Evolutionary conservation across 2,888 invertebrate genomes (phyloP).

Genomic region (Nymphalis c-album): DNA sequence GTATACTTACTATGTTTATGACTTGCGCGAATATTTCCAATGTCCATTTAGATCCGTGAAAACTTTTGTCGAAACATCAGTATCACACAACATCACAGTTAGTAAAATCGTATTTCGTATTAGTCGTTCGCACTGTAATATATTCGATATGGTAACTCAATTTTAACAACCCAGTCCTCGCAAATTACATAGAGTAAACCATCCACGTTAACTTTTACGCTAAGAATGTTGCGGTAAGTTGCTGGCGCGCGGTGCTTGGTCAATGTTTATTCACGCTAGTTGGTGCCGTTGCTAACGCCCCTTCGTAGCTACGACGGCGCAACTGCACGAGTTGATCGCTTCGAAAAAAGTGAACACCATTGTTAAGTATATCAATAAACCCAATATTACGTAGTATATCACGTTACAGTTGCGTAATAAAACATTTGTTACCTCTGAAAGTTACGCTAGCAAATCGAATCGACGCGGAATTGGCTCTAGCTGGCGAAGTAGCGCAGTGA

Average conservation of each 20-base stretch:
- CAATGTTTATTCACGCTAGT: conserved; percentile 73
- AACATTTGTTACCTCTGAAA: conserved; percentile 32
- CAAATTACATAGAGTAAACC: conserved; percentile 81
- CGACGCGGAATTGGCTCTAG: conserved; percentile 33
- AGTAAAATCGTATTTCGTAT: conserved; percentile 62
- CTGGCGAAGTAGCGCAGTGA: conserved; percentile 35
- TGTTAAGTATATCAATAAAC: conserved; percentile 41
- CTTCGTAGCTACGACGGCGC: conserved; percentile 54
- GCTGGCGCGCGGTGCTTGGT: conserved; percentile 72
- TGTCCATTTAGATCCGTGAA: conserved; percentile 52
- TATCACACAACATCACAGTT: conserved; percentile 56
- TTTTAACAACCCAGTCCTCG: conserved; percentile 70
- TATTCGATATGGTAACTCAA: conserved; percentile 58
- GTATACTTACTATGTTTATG: conserved; percentile 63
- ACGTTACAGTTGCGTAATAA: conserved; percentile 38
- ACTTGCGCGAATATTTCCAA: conserved; percentile 58
- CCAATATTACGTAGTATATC: conserved; percentile 36
- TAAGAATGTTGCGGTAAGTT: conserved; percentile 80
- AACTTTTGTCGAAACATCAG: conserved; percentile 55
- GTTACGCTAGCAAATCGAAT: conserved; percentile 40
- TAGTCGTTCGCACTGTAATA: conserved; percentile 65
- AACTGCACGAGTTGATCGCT: conserved; percentile 41
- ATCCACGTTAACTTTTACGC: conserved; percentile 80
- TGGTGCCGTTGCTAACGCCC: conserved; percentile 56
- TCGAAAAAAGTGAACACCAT: conserved; percentile 40